Conservation (phyloP, 2,113 vertebrate genomes). For the Reinhardtius hippoglossoides region DNA sequence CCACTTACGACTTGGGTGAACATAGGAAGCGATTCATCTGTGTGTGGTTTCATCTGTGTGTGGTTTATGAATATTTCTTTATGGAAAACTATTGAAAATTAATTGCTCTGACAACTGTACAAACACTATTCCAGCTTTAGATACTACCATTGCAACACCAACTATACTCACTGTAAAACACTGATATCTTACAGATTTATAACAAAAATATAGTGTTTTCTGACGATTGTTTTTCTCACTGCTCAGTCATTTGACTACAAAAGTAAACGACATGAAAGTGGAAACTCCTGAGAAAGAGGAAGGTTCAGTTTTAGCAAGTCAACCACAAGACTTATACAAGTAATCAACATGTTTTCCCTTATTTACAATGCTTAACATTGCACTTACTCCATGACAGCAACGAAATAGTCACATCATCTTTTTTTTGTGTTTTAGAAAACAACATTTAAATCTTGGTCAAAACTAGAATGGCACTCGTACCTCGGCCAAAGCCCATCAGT, state of each 20-base stretch:
- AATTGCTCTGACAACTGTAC: neutral
- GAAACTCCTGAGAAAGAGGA: slow-evolving; percentile 76
- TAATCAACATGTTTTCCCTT: slow-evolving; percentile 1
- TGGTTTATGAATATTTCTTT: neutral
- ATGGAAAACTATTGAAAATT: neutral
- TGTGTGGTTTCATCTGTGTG: too few species aligned
- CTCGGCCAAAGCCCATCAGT: neutral
- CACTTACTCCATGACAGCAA: slow-evolving; percentile 24
- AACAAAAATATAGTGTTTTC: slow-evolving; percentile 55
- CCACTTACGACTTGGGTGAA: neutral
- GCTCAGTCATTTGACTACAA: slow-evolving; percentile 45
- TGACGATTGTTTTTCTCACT: neutral
- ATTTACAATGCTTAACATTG: slow-evolving; percentile 42
- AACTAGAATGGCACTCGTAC: neutral
- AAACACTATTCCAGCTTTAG: neutral
- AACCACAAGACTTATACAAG: slow-evolving; percentile 33
- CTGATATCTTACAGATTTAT: slow-evolving; percentile 37
- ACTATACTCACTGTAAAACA: neutral
- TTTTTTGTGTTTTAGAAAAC: slow-evolving; percentile 7
- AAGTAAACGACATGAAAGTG: slow-evolving; percentile 45
- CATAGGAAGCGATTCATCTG: slow-evolving; percentile 1
- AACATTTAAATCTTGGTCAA: slow-evolving; percentile 21
- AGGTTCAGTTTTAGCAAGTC: slow-evolving; percentile 41
- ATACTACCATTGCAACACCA: slow-evolving; percentile 7
- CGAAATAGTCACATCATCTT: neutral